Percentiles rank a stretch among this genome's conserved stretches.
Conservation (phyloP, 2,797 vertebrate species). For the Fratercula arctica region DNA sequence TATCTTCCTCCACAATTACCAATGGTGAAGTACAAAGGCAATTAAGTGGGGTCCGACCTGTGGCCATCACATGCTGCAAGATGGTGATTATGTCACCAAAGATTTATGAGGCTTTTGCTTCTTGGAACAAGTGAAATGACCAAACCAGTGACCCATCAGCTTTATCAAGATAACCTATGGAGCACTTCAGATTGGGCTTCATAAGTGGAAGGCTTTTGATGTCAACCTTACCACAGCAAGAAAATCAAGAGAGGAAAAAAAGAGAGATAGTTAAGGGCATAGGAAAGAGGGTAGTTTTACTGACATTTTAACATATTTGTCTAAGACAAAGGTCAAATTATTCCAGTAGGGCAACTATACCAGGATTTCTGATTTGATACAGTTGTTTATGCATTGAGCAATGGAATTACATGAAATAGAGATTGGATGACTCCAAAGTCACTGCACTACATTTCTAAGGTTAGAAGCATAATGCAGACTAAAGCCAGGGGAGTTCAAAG, state of each 20-base stretch:
- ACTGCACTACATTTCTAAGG: neutral
- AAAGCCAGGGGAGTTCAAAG: conserved; percentile 14
- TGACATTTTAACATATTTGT: neutral
- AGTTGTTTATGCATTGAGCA: neutral
- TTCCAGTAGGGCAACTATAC: neutral
- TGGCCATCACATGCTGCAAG: neutral
- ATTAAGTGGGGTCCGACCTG: neutral
- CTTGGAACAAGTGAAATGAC: conserved; percentile 30
- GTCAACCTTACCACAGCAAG: neutral
- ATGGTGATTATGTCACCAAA: neutral
- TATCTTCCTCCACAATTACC: neutral
- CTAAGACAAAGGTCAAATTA: neutral
- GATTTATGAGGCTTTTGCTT: conserved; percentile 43
- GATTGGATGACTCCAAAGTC: neutral
- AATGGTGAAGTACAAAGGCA: neutral
- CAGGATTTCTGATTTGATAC: neutral
- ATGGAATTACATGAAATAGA: neutral
- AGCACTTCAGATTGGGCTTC: neutral
- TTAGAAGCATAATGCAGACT: neutral
- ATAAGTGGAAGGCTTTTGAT: neutral
- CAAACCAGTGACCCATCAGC: conserved; percentile 18
- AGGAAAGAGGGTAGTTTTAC: neutral
- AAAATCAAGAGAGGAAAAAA: neutral
- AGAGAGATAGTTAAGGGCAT: neutral
- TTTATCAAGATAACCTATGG: conserved; percentile 33